Conservation (phyloP, 2,888 invertebrate species). For the Notodonta dromedarius region DNA sequence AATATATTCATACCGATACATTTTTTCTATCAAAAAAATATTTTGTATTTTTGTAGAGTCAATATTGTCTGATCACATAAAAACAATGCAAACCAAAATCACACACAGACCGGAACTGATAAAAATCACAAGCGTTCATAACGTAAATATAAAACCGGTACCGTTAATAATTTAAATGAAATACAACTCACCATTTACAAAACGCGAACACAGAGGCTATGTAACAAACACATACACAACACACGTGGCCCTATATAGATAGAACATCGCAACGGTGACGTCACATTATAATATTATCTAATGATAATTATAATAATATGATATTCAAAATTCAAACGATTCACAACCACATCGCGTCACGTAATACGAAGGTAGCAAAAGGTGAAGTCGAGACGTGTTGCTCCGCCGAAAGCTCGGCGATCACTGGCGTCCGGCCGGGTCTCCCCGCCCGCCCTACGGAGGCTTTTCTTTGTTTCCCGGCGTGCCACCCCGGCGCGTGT, state of each 20-base stretch:
- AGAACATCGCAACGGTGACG: slow-evolving; percentile 49
- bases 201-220: slow-evolving; percentile 35
- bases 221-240: slow-evolving; percentile 33
- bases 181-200: slow-evolving; percentile 50
- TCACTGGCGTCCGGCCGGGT: slow-evolving; percentile 65
- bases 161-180: slow-evolving; percentile 17
- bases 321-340: slow-evolving; percentile 21
- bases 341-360: slow-evolving; percentile 53
- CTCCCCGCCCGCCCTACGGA: slow-evolving; percentile 73
- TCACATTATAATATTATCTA: slow-evolving; percentile 22
- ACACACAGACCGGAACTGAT: neutral
- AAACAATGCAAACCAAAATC: neutral
- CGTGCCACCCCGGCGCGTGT: slow-evolving; percentile 61
- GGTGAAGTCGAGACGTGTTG: slow-evolving; percentile 41
- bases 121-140: neutral
- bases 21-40: too few species aligned
- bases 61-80: too few species aligned
- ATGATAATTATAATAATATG: slow-evolving; percentile 11
- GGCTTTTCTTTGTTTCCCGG: slow-evolving; percentile 79
- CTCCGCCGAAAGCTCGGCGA: slow-evolving; percentile 64
- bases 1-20: too few species aligned
- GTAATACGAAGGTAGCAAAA: slow-evolving; percentile 28
- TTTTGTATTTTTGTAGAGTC: too few species aligned
- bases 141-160: neutral
- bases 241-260: slow-evolving; percentile 31